A percentile compares a stretch with the other conserved stretches of the same genome.
Evolutionary conservation across 2,888 invertebrate species (phyloP).

Genomic region (Petrophora chlorosata): DNA sequence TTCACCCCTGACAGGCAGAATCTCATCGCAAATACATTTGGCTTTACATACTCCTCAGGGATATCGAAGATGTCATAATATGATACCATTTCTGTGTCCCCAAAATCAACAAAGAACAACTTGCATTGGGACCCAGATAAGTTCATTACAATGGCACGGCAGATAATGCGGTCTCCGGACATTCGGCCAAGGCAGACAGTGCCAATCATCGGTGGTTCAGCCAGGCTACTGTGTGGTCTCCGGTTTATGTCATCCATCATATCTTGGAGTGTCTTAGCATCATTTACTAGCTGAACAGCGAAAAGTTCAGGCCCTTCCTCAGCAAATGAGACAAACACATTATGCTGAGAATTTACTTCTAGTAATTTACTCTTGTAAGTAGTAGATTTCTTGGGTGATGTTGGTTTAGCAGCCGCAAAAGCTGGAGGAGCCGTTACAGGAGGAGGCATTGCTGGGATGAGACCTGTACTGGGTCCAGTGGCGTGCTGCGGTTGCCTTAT

Average conservation of each 20-base stretch:
- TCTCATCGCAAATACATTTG: slow-evolving; percentile 89
- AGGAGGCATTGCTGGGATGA: slow-evolving; percentile 21
- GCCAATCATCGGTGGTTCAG: slow-evolving; percentile 88
- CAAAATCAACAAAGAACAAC: slow-evolving; percentile 92
- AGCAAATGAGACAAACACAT: slow-evolving; percentile 89
- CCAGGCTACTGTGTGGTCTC: slow-evolving; percentile 84
- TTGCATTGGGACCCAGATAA: slow-evolving; percentile 88
- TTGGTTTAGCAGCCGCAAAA: slow-evolving; percentile 43
- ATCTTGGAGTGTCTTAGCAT: slow-evolving; percentile 84
- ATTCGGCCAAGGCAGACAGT: slow-evolving; percentile 90
- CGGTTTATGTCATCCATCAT: slow-evolving; percentile 89
- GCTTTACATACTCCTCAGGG: slow-evolving; percentile 87
- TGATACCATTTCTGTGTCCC: slow-evolving; percentile 89
- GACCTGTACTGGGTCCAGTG: slow-evolving; percentile 25
- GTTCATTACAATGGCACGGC: slow-evolving; percentile 90
- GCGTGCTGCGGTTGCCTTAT: slow-evolving; percentile 58
- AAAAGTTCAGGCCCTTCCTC: slow-evolving; percentile 92
- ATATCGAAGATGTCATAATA: slow-evolving; percentile 89
- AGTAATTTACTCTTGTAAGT: slow-evolving; percentile 81
- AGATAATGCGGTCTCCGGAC: slow-evolving; percentile 87
- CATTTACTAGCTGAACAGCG: slow-evolving; percentile 87
- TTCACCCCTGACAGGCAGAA: slow-evolving; percentile 89
- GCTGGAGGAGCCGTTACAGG: slow-evolving; percentile 37
- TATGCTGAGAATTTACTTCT: slow-evolving; percentile 82
- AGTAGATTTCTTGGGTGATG: slow-evolving; percentile 70